Base-by-base conservation (phyloP, 1,140 invertebrate species). In the Schlechtendalia chinensis region DNA sequence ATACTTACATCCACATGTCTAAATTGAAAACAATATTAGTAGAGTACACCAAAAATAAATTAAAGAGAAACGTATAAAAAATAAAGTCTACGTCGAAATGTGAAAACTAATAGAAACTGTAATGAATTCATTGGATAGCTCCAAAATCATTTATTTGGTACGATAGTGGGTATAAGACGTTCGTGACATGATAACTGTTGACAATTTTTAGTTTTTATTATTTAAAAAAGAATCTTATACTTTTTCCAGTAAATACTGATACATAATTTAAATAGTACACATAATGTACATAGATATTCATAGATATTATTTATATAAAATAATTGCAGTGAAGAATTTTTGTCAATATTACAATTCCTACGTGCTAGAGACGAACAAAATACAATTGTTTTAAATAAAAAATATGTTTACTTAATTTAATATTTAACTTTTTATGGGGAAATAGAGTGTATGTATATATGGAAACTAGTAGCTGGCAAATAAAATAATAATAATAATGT, bases 151-250 rank as follows among this genome's bases (percentile, higher is more conserved):
- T 47, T 69, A 69, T n/a, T 29, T 12, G 1, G 14, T 17, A 69
- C 45, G 22, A n/a, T 19, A 0, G 14, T 5, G 65, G 65, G n/a
- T 27, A 14, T n/a, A 39, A 24, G 22, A 69, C 29, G 14, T 50
- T 69, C 16, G 11, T 6, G 19, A 22, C 32, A 67, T 67, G 22
- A 69, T 47, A 47, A 10, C 39, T 12, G 14, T 50, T 3, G 12
- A 50, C n/a, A 3, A 24, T 69, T 69, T 47, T 50, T 69, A 69
- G 47, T 69, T 69, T 22, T 69, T 47, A 69, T 47, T 39, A 47
- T 50, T 69, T 1, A 1, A 39, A 67, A 45, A 10, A 67, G 4
- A 39, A 16, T n/a, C 29, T 12, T 11, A 45, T 12, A n/a, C 19
- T 54, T 5, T 19, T 54, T 2, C 19, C 16, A 19, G 6, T 54